Percentiles rank a stretch among this genome's conserved stretches.
These are phyloP conservation scores for Pollicipes pollicipes DNA, from an alignment of 1,140 invertebrate species.

Conservation along the genomic window DNA sequence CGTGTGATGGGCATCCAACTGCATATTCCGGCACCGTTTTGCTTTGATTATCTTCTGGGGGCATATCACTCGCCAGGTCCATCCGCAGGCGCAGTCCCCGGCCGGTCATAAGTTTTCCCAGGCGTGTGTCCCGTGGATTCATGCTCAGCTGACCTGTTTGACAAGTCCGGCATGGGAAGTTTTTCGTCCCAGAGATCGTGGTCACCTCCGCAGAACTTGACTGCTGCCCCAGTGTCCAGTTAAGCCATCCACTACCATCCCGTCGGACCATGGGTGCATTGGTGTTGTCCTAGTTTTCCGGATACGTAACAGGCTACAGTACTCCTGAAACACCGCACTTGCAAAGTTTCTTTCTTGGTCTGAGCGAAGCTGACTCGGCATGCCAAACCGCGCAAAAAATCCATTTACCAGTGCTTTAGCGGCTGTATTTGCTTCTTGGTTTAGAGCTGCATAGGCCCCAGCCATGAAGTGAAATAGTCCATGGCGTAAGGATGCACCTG, in stretches of 20 bases:
- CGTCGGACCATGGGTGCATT: not conserved
- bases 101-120: not conserved
- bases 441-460: not conserved
- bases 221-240: not conserved
- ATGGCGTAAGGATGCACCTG: not conserved
- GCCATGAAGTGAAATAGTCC: not conserved
- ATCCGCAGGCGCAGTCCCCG: not conserved
- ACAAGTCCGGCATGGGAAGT: not conserved
- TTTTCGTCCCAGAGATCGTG: not conserved
- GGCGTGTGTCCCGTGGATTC: not conserved
- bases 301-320: not conserved
- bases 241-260: not conserved
- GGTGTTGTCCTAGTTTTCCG: not conserved
- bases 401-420: not conserved
- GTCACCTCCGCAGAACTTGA: not conserved
- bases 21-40: not conserved
- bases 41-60: not conserved
- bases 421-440: not conserved
- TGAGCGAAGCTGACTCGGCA: not conserved
- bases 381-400: not conserved
- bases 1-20: too few relatives aligned
- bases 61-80: not conserved
- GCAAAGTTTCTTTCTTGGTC: slow-evolving; percentile 3
- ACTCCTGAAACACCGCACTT: not conserved
- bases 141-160: not conserved